A percentile compares a stretch with the other conserved stretches of the same genome.
These are phyloP conservation scores for Galagoides demidoff DNA, from an alignment of 2,797 vertebrate genomes.

Conservation along the genomic window DNA sequence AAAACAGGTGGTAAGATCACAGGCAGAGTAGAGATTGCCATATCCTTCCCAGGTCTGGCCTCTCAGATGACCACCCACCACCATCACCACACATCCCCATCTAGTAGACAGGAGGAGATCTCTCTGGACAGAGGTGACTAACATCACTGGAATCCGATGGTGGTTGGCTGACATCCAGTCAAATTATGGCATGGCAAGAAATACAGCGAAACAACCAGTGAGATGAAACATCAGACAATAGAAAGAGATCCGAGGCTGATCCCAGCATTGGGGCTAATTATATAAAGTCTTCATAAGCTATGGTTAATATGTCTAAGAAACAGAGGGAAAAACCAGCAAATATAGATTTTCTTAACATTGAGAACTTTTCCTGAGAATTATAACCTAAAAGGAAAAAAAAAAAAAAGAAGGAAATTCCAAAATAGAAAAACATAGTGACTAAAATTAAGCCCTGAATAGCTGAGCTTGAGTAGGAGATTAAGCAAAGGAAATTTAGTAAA, in stretches of 20 bases:
- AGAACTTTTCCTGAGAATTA: not conserved
- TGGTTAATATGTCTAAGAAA: not conserved
- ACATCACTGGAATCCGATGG: not conserved
- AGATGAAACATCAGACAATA: not conserved
- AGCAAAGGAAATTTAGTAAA: not conserved
- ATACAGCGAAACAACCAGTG: not conserved
- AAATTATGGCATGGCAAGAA: not conserved
- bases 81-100: not conserved
- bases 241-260: not conserved
- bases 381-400: not conserved
- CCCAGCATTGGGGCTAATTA: not conserved
- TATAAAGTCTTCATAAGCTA: not conserved
- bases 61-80: not conserved
- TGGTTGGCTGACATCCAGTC: not conserved
- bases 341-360: not conserved
- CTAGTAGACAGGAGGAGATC: not conserved
- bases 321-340: not conserved
- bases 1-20: not conserved
- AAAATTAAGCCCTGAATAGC: not conserved
- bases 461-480: not conserved
- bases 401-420: not conserved
- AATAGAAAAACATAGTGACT: not conserved
- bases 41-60: not conserved
- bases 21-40: not conserved
- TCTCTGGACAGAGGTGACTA: not conserved